These are phyloP conservation scores for Prosopocoilus inquinatus DNA, from an alignment of 2,888 invertebrate species.

Conservation along the genomic window DNA sequence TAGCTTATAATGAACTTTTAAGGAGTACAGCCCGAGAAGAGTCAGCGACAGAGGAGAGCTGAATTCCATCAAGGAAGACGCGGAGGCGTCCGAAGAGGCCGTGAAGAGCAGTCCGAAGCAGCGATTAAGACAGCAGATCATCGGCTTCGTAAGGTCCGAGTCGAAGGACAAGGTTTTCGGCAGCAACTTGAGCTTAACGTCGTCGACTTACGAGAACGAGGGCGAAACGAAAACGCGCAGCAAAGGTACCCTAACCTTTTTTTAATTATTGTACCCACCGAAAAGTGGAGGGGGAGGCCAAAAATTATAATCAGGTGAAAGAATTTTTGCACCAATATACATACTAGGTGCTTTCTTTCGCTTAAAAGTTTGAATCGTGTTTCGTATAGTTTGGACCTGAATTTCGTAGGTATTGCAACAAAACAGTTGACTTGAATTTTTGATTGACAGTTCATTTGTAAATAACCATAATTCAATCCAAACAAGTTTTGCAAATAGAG, in stretches of 20 bases:
- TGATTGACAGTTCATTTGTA: too few relatives aligned
- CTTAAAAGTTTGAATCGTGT: too few relatives aligned
- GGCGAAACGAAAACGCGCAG: constrained; percentile 6
- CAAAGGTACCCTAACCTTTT: constrained; percentile 6
- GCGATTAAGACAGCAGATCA: not conserved
- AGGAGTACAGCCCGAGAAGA: too few relatives aligned
- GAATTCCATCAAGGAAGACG: not conserved
- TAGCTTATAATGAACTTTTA: too few relatives aligned
- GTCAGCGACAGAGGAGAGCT: not conserved
- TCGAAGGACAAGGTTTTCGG: constrained; percentile 22
- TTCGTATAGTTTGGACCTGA: too few relatives aligned
- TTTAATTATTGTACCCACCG: not conserved
- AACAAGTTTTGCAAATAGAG: too few relatives aligned
- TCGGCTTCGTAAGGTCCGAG: constrained; percentile 16
- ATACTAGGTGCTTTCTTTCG: too few relatives aligned
- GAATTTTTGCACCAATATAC: not conserved
- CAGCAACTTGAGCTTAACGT: constrained; percentile 19
- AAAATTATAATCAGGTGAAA: constrained; percentile 2
- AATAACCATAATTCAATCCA: too few relatives aligned
- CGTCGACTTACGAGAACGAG: not conserved
- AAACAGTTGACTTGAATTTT: too few relatives aligned
- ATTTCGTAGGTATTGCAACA: too few relatives aligned
- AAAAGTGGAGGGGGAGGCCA: not conserved
- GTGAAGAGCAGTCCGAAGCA: not conserved
- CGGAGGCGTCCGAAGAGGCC: not conserved